phyloP scores from a whole-genome alignment of 2,888 invertebrate genomes.

The Cephus runcator region DNA sequence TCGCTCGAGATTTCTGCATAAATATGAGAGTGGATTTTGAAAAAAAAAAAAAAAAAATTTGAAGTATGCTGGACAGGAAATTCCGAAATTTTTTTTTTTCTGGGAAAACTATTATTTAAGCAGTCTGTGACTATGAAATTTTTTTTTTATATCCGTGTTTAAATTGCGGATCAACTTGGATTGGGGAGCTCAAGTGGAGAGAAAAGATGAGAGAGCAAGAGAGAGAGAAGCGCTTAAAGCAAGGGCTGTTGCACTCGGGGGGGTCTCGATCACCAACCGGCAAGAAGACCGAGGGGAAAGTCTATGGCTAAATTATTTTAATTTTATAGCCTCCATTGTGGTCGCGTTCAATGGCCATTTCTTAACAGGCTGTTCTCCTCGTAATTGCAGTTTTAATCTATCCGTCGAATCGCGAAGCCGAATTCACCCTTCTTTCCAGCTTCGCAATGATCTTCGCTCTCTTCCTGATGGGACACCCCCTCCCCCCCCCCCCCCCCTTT shows the following conservation, averaged over 20 bases:
- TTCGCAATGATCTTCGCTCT: no score
- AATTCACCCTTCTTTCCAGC: neutral
- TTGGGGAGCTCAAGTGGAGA: neutral
- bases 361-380: conserved; percentile 49
- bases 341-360: conserved; percentile 40
- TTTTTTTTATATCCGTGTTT: no score
- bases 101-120: no score
- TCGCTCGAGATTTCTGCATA: no score
- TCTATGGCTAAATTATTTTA: conserved; percentile 47
- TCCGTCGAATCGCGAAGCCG: conserved; percentile 40
- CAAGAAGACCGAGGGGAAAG: conserved; percentile 11
- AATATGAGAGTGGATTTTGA: no score
- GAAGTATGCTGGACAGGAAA: no score
- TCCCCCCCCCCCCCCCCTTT: no score
- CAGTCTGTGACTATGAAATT: no score
- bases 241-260: neutral
- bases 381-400: conserved; percentile 58
- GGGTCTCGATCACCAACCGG: conserved; percentile 35
- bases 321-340: conserved; percentile 43
- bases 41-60: no score
- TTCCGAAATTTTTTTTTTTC: no score
- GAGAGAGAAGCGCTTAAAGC: neutral
- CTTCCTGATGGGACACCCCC: neutral
- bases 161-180: no score
- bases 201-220: conserved; percentile 8